Conservation (phyloP, 2,797 vertebrate genomes). For the Cirrhinus mrigala region DNA sequence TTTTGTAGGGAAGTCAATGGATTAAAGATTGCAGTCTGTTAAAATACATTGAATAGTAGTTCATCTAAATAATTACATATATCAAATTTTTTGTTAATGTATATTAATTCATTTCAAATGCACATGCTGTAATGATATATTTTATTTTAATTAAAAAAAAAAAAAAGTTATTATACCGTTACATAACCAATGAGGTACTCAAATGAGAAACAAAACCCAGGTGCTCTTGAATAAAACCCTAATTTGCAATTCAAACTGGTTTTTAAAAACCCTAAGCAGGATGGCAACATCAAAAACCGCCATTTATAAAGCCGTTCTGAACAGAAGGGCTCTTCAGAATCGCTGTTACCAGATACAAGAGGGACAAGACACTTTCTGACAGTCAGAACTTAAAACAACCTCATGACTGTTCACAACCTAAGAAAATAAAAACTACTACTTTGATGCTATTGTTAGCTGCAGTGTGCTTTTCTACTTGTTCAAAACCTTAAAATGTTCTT, state of each 20-base stretch:
- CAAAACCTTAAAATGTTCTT: background rate
- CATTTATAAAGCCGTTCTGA: background rate
- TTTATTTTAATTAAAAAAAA: background rate
- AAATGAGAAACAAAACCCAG: constrained; percentile 35
- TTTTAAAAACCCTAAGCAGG: constrained; percentile 27
- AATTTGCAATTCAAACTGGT: constrained; percentile 45
- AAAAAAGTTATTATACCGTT: background rate
- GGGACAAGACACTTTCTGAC: background rate
- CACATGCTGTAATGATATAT: background rate
- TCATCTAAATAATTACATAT: background rate
- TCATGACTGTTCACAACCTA: background rate
- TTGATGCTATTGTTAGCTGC: background rate
- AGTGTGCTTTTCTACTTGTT: background rate
- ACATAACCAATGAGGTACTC: constrained; percentile 12
- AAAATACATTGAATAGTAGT: background rate
- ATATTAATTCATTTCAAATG: background rate
- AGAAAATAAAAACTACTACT: background rate
- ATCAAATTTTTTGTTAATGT: background rate
- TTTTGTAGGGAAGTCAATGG: background rate
- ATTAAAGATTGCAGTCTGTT: background rate
- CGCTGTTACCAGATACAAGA: constrained; percentile 23
- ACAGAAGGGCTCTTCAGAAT: constrained; percentile 34
- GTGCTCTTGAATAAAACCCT: constrained; percentile 41
- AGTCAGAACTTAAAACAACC: constrained; percentile 11
- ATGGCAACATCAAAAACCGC: constrained; percentile 21